These are phyloP conservation scores for Parnassius mnemosyne DNA, from an alignment of 2,888 invertebrate genomes.

Conservation along the genomic window DNA sequence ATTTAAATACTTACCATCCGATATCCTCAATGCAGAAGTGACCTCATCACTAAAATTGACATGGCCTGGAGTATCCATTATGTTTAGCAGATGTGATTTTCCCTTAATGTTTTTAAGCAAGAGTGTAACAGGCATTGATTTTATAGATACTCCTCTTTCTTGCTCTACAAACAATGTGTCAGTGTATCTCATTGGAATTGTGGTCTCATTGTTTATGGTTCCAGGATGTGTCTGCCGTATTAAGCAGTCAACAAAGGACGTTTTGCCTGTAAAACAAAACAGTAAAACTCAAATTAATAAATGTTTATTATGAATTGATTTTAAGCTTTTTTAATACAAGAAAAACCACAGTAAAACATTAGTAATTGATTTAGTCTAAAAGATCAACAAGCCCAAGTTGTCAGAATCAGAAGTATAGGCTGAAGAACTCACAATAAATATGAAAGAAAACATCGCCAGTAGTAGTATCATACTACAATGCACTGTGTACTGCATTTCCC, in stretches of 20 bases:
- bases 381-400: too few species aligned
- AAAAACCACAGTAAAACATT: too few species aligned
- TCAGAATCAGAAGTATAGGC: too few species aligned
- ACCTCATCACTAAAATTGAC: slow-evolving; percentile 99
- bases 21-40: slow-evolving; percentile 96
- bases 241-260: slow-evolving; percentile 97
- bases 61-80: slow-evolving; percentile 99
- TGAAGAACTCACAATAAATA: too few species aligned
- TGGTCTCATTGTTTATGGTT: slow-evolving; percentile 86
- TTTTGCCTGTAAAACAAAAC: slow-evolving; percentile 82
- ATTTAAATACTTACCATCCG: slow-evolving; percentile 80
- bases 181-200: slow-evolving; percentile 92
- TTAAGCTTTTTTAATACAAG: too few species aligned
- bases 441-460: too few species aligned
- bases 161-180: slow-evolving; percentile 98
- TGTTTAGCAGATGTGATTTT: slow-evolving; percentile 97
- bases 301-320: too few species aligned
- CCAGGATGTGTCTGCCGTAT: slow-evolving; percentile 98
- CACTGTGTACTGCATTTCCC: too few species aligned
- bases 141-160: slow-evolving; percentile 97
- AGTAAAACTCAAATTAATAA: too few species aligned
- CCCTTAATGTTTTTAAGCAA: slow-evolving; percentile 95
- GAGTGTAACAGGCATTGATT: slow-evolving; percentile 96
- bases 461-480: too few species aligned
- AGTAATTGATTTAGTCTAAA: too few species aligned